A percentile compares a stretch with the other conserved stretches of the same genome.
Evolutionary conservation across 2,113 vertebrate species (phyloP).

Genomic region (Syrmaticus mikado): DNA sequence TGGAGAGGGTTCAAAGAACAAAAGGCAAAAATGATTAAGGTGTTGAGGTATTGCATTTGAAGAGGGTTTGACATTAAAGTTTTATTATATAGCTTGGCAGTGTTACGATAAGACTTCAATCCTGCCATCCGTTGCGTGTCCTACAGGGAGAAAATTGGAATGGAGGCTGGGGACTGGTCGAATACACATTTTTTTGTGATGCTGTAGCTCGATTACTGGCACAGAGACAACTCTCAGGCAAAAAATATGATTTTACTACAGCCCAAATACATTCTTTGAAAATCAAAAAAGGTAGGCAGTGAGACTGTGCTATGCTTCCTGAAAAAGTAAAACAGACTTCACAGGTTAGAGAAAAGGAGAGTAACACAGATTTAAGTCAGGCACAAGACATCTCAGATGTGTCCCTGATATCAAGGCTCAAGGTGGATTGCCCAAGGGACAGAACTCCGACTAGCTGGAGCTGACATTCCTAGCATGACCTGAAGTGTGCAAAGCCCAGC

Average conservation of each 20-base stretch:
- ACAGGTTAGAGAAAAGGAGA: background rate
- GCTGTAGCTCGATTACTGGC: background rate
- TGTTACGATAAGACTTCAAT: background rate
- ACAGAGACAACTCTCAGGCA: background rate
- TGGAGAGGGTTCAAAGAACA: background rate
- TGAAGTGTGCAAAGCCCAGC: background rate
- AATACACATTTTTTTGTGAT: background rate
- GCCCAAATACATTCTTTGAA: background rate
- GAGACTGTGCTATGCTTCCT: background rate
- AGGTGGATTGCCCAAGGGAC: background rate
- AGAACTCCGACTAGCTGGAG: background rate
- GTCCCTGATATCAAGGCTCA: background rate
- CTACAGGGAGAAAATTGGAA: background rate
- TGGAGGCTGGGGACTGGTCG: background rate
- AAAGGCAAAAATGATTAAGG: background rate
- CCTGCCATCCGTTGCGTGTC: background rate
- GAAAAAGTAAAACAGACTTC: background rate
- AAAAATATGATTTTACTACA: background rate
- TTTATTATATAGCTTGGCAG: background rate
- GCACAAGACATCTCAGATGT: background rate
- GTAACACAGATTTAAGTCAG: background rate
- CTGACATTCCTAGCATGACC: background rate
- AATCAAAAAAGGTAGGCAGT: background rate
- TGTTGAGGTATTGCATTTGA: background rate
- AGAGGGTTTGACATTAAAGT: background rate